Base-by-base conservation (phyloP, 2,888 invertebrate genomes). In the Candidula unifasciata region DNA sequence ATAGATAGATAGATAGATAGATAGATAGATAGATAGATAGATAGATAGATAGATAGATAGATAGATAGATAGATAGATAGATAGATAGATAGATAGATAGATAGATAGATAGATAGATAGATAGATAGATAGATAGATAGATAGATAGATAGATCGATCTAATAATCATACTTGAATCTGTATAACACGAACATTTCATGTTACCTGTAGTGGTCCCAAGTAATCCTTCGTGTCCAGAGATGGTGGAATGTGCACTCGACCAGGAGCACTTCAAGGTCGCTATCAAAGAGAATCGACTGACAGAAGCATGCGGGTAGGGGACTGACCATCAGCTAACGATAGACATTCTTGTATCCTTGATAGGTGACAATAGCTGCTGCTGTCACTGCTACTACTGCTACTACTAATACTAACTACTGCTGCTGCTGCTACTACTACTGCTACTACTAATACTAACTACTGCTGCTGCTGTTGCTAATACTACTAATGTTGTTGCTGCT, bases 251-350 rank as follows among this genome's bases (percentile, higher is more conserved):
- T 64, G 68, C 68, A 68, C 68, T 79, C 21, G 79, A 79, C 24
- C 27, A 37, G 60, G 21, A 16, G 3, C 60, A 44, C 18, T 79
- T 79, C 52, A 60, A 66, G 66, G 24, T 3, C 24, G 44, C 79
- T 0, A 27, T 79, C 66, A 79, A 44, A 8, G 79, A 66, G 2
- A 30, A 79, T 16, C 64, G 66, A 1, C 66, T 79, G 30, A 68
- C 79, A 10, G 79, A 79, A 21, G 79, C 79, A 24, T 79, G 79
- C 30, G 37, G 68, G 79, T 79, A 66, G 27, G 68, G 60, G 24
- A 60, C 18, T 54, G 13, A 54, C 18, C 60, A 5, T 60, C n/a
- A 21, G 60, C 60, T 60, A 60, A 60, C 60, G n/a, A 60, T 60
- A 54, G 16, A 33, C 10, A n/a, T 18, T 24, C 13, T 73, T 24